Conservation (phyloP, 1,140 invertebrate species). For the Trachymyrmex septentrionalis region DNA sequence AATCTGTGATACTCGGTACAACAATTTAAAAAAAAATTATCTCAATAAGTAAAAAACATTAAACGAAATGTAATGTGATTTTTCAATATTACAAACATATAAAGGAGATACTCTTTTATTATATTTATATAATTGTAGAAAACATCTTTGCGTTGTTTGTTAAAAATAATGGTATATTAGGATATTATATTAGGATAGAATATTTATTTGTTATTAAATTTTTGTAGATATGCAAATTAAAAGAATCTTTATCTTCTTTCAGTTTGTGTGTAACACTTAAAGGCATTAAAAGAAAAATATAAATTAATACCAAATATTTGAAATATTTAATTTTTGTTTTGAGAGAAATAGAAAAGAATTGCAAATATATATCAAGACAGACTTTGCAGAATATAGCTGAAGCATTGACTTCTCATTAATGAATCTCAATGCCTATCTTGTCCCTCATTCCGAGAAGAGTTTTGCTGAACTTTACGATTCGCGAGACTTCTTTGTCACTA, state of each 20-base stretch:
- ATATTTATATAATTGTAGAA: neutral
- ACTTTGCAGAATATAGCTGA: neutral
- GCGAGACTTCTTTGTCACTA: slow-evolving; percentile 11
- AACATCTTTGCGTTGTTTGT: neutral
- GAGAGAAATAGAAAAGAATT: neutral
- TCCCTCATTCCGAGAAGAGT: slow-evolving; percentile 4
- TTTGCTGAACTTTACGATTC: slow-evolving; percentile 1
- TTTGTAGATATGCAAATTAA: neutral
- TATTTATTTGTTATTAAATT: slow-evolving; percentile 27
- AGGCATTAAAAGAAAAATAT: neutral
- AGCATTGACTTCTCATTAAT: slow-evolving; percentile 20
- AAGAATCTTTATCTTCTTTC: neutral
- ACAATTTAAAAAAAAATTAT: neutral
- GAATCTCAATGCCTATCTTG: slow-evolving; percentile 12
- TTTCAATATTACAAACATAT: neutral
- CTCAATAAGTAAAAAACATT: neutral
- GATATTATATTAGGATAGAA: neutral
- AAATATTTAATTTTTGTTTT: slow-evolving; percentile 5
- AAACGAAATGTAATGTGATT: neutral
- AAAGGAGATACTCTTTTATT: neutral
- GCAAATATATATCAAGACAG: neutral
- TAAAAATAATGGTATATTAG: neutral
- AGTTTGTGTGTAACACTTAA: neutral
- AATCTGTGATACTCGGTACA: neutral
- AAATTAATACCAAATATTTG: neutral